Evolutionary conservation across 2,113 vertebrate species (phyloP), one percentile per base, ranked within the genome.

Genomic region (Callopanchax toddi): DNA sequence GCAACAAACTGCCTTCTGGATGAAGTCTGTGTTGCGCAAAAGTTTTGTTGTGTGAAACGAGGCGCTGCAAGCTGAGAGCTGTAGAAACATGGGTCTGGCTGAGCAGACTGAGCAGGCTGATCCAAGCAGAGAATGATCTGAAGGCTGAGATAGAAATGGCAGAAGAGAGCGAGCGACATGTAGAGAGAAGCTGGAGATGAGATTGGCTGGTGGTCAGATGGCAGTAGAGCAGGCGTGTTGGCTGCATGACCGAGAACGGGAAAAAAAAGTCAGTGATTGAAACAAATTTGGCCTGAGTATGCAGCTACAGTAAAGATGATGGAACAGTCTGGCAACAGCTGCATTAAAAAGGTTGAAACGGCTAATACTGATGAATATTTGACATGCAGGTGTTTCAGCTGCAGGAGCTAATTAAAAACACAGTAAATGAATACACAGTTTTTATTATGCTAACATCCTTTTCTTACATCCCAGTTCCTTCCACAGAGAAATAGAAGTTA

Each of bases 151-250:
- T 15, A 25, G 18, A 34, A 36, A 36, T 34, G 42, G 42, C 12
- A n/a, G 37, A 12, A 21, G 56, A 44, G 10, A 18, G 56, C 15
- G 40, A 45, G 13, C 43, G 43, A 40, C 22, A 17, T 26, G 23
- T 20, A 29, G 55, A 58, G 23, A 18, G 16, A 26, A 21, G 18
- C 26, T 36, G 43, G 57, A 58, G 22, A 25, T 42, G 37, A 26
- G 23, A 57, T 26, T 46, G 29, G 56, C 25, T 18, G 40, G 26
- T 18, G 26, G 57, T 36, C 40, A 15, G 23, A 26, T 59, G 57
- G 17, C n/a, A 4, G 40, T 20, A 10, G 25, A 44, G 4, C 37
- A 13, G 54, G 54, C 37, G 6, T 1, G 11, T 20, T 22, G 53
- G 36, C 55, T 18, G 37, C 7, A 8, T 2, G 58, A 48, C 15